Evolutionary conservation across 2,113 vertebrate species (phyloP).

Genomic region (Sterna hirundo): DNA sequence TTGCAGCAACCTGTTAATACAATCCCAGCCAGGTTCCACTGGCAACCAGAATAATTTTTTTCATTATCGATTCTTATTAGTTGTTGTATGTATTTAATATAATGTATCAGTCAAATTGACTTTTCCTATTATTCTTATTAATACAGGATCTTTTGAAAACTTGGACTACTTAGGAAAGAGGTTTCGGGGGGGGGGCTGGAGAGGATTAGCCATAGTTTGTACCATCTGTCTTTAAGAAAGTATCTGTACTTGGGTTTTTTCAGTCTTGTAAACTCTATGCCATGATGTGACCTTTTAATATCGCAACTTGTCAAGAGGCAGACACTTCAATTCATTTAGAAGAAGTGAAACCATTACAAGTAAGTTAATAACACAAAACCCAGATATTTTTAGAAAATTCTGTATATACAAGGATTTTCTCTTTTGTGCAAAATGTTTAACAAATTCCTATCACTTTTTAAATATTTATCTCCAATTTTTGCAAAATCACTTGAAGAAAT

Average conservation of each 20-base stretch:
- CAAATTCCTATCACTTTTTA: not conserved
- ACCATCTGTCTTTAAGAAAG: not conserved
- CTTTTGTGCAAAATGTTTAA: not conserved
- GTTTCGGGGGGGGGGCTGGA: not conserved
- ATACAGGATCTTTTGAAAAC: not conserved
- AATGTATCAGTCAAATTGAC: not conserved
- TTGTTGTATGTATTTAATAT: not conserved
- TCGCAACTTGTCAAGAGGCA: not conserved
- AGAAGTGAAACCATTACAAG: not conserved
- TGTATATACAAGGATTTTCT: not conserved
- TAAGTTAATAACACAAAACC: not conserved
- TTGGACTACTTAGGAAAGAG: not conserved
- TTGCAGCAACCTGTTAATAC: conserved; percentile 46
- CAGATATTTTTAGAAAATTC: not conserved
- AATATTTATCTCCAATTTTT: not conserved
- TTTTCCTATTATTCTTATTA: not conserved
- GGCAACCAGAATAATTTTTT: not conserved
- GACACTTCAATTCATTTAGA: not conserved
- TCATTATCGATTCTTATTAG: conserved; percentile 1
- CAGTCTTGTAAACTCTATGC: not conserved
- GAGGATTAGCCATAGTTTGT: not conserved
- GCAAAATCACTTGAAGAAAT: not conserved
- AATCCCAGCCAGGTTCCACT: not conserved
- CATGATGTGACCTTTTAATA: not conserved
- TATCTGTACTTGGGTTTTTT: not conserved